Evolutionary conservation across 2,113 vertebrate genomes (phyloP), one percentile per base, ranked within the genome.

Genomic region (Orientallactaga bullata): DNA sequence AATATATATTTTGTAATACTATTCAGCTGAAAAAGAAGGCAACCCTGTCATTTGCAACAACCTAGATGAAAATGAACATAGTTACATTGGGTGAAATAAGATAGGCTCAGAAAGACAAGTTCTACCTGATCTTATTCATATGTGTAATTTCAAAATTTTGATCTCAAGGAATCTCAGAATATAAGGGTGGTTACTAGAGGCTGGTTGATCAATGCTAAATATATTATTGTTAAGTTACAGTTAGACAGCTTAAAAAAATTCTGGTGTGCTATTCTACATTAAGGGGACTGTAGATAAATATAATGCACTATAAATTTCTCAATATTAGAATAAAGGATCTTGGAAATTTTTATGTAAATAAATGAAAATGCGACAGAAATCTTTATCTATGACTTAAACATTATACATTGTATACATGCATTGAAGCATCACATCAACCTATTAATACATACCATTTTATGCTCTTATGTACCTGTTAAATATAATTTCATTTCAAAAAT

Each of bases 401-500:
- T 68, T 55, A 63, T 60, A 51, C 24, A 77, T 37, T 58, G 0
- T 42, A 69, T 3, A 30, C 7, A 30, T 61, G 16, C 11, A 71
- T 37, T 5, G n/a, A 88, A 79, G 55, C 26, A 60, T 17, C 35
- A 80, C 37, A 72, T 86, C 63, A 80, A 21, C 5, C 4, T 30
- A 71, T 72, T 55, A 92, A 37, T 72, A 39, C 65, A 32, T 39
- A 87, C 0, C 73, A 55, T 86, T 61, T 39, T 87, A 60, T 68
- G 61, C 23, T 80, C 86, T 86, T 42, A 39, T 37, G 1, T 71
- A 63, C 68, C 18, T 42, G 15, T 69, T 39, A 63, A 80, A 47
- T 61, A 92, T 85, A 86, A 42, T 68, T 58, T 84, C 15, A 69
- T 78, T 68, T 77, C 18, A 85, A 91, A 51, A 85, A 84, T 60